A percentile compares a stretch with the other conserved stretches of the same genome.
Evolutionary conservation across 2,888 invertebrate genomes (phyloP).

Genomic region (Ommatoiulus sabulosus): DNA sequence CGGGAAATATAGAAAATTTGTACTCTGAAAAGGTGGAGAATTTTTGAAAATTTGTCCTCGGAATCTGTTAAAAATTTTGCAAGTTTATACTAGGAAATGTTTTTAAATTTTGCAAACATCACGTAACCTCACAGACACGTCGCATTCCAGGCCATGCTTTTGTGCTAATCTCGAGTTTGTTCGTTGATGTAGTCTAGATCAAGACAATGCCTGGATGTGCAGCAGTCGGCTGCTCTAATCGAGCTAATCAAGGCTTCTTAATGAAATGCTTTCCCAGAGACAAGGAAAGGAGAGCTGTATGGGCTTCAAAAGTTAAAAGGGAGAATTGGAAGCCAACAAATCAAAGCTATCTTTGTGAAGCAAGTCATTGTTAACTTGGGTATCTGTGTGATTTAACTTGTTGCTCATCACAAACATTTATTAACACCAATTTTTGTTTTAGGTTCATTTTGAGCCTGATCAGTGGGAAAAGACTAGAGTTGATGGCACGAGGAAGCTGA

Average conservation of each 20-base stretch:
- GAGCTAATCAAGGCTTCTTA: not conserved
- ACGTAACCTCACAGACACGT: too few species aligned
- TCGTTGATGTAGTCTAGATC: not conserved
- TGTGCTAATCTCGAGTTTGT: not conserved
- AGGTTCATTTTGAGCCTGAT: constrained; percentile 37
- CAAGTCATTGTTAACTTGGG: constrained; percentile 6
- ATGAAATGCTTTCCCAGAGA: not conserved
- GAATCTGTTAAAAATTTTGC: too few species aligned
- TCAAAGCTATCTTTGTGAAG: not conserved
- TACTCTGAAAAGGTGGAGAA: too few species aligned
- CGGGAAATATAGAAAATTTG: too few species aligned
- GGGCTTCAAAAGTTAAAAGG: constrained; percentile 1
- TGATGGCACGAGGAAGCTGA: constrained; percentile 1
- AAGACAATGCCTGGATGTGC: constrained; percentile 32
- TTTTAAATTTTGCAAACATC: too few species aligned
- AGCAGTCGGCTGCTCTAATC: not conserved
- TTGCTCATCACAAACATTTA: constrained; percentile 4
- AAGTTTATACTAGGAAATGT: too few species aligned
- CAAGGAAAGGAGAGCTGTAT: not conserved
- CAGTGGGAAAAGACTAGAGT: not conserved
- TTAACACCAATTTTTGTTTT: constrained; percentile 18
- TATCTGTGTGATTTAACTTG: not conserved
- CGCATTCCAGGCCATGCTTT: not conserved
- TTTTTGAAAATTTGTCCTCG: too few species aligned
- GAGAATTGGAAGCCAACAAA: constrained; percentile 6